These are phyloP conservation scores for Pseudobourletiella spinata DNA, from an alignment of 1,140 invertebrate species.

Conservation along the genomic window DNA sequence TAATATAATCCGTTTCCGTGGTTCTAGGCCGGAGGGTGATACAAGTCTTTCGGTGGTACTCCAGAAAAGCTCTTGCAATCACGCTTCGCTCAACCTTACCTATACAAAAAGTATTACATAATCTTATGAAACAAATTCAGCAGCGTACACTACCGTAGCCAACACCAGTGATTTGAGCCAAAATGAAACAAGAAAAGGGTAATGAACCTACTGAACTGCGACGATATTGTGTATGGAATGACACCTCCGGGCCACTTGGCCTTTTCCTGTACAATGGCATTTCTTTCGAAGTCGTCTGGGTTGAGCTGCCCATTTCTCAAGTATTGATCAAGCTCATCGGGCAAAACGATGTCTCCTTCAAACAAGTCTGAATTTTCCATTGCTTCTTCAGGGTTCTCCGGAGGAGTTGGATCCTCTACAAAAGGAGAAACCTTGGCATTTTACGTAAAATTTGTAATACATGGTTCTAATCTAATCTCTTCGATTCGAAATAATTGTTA, in stretches of 20 bases:
- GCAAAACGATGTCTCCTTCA: conserved; percentile 39
- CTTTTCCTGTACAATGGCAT: conserved; percentile 22
- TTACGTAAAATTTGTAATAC: too few species aligned
- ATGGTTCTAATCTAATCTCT: too few species aligned
- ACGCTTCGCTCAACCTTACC: too few species aligned
- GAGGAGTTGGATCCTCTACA: conserved; percentile 1
- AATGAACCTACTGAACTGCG: conserved; percentile 36
- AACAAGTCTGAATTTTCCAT: conserved; percentile 40
- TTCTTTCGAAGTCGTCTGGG: conserved; percentile 15
- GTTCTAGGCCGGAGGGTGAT: conserved; percentile 41
- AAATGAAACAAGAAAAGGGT: too few species aligned
- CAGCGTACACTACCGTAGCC: too few species aligned
- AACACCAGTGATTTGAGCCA: too few species aligned
- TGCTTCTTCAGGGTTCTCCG: conserved; percentile 30
- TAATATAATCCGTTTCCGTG: conserved; percentile 41
- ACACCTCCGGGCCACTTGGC: conserved; percentile 36
- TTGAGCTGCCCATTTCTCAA: background rate
- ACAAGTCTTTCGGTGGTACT: conserved; percentile 41
- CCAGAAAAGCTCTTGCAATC: conserved; percentile 38
- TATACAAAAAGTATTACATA: too few species aligned
- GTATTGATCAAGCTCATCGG: background rate
- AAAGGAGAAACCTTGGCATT: too few species aligned
- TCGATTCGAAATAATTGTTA: too few species aligned
- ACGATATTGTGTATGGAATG: conserved; percentile 42
- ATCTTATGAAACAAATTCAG: too few species aligned